These are phyloP conservation scores for Gavialis gangeticus DNA, from an alignment of 2,113 vertebrate genomes.

Conservation along the genomic window DNA sequence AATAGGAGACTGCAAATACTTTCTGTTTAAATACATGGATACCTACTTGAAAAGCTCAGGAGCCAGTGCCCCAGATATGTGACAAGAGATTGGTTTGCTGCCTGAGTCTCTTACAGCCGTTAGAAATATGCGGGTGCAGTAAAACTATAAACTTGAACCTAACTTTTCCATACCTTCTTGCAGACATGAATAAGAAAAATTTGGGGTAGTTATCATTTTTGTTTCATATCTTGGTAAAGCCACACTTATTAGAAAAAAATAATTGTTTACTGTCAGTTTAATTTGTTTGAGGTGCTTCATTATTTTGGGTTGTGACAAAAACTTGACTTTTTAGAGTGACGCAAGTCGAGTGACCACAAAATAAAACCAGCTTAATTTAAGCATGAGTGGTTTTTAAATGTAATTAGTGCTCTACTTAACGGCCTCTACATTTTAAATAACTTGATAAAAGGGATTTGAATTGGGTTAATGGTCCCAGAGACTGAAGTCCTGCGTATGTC, in stretches of 20 bases:
- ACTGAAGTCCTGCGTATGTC: not conserved
- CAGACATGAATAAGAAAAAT: not conserved
- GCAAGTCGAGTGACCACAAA: not conserved
- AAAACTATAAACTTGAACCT: not conserved
- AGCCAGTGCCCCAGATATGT: not conserved
- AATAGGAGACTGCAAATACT: not conserved
- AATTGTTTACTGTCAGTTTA: not conserved
- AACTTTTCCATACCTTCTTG: not conserved
- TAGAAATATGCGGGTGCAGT: not conserved
- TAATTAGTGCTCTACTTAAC: not conserved
- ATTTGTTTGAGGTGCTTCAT: not conserved
- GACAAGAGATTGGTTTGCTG: not conserved
- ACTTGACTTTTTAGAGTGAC: not conserved
- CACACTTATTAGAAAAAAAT: not conserved
- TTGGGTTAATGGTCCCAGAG: not conserved
- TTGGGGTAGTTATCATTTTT: not conserved
- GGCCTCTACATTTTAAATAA: not conserved
- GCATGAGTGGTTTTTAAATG: not conserved
- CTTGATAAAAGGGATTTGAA: not conserved
- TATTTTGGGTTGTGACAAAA: not conserved
- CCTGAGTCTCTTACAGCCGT: not conserved
- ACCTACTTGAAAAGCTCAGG: not conserved
- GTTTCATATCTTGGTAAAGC: not conserved
- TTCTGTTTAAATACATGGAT: not conserved
- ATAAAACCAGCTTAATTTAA: not conserved